Evolutionary conservation across 2,113 vertebrate species (phyloP).

Genomic region (Drymodes brunneopygia): DNA sequence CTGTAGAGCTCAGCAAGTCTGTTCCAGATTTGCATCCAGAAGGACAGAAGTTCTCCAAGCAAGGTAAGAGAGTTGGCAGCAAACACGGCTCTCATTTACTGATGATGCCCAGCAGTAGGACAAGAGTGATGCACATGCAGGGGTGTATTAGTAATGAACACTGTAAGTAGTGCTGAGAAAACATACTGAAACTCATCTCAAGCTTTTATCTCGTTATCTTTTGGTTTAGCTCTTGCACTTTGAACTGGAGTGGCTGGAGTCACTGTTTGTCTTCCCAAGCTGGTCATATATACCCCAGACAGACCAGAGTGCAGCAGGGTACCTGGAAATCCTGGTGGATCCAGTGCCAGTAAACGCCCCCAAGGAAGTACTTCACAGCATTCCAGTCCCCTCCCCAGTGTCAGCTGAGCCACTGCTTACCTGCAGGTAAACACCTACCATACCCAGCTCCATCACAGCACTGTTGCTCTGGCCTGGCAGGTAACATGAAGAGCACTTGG

Average conservation of each 20-base stretch:
- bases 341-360: slow-evolving; percentile 64
- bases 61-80: not conserved
- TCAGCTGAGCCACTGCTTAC: not conserved
- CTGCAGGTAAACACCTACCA: not conserved
- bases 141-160: not conserved
- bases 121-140: not conserved
- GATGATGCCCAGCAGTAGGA: not conserved
- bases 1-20: not conserved
- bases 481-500: not conserved
- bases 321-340: slow-evolving; percentile 74
- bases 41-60: not conserved
- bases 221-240: slow-evolving; percentile 69
- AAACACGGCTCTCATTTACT: not conserved
- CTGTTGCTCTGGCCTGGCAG: not conserved
- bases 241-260: slow-evolving; percentile 70
- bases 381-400: not conserved
- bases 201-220: not conserved
- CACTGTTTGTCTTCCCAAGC: slow-evolving; percentile 75
- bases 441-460: fast-evolving
- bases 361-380: not conserved
- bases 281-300: slow-evolving; percentile 82
- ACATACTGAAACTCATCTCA: not conserved
- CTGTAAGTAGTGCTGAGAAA: not conserved
- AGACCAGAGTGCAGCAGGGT: not conserved
- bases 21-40: not conserved